A percentile compares a stretch with the other conserved stretches of the same genome.
These are phyloP conservation scores for Drosophila neonasuta DNA, from an alignment of 2,888 invertebrate genomes.

Conservation along the genomic window DNA sequence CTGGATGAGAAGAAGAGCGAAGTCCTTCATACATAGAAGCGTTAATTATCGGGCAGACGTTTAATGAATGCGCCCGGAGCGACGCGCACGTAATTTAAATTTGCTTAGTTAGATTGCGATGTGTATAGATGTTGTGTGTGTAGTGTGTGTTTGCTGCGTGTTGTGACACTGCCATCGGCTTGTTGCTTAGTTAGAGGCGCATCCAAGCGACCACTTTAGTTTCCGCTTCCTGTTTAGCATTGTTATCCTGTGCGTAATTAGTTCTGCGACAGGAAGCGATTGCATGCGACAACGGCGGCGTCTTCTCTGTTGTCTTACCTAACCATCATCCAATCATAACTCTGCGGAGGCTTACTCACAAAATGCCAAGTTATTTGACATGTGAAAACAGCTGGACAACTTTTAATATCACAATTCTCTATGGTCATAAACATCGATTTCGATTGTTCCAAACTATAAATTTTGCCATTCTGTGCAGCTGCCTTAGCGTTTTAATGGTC, in stretches of 20 bases:
- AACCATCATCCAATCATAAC: constrained; percentile 19
- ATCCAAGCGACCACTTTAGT: constrained; percentile 63
- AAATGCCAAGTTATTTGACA: constrained; percentile 63
- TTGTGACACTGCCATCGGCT: constrained; percentile 49
- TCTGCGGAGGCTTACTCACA: constrained; percentile 12
- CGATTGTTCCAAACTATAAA: constrained; percentile 23
- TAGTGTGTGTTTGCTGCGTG: constrained; percentile 26
- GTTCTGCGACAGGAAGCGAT: constrained; percentile 63
- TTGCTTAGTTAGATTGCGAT: constrained; percentile 69
- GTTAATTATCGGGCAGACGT: constrained; percentile 72
- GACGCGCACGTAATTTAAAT: constrained; percentile 68
- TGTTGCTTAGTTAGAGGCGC: constrained; percentile 58
- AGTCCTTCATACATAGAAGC: constrained; percentile 59
- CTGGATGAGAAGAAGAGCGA: constrained; percentile 24
- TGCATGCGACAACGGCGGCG: constrained; percentile 15
- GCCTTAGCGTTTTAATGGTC: constrained; percentile 42
- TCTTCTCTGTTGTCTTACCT: constrained; percentile 16
- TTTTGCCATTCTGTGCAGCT: constrained; percentile 43
- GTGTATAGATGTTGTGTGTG: constrained; percentile 38
- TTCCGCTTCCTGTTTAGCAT: constrained; percentile 71
- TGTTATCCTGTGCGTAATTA: constrained; percentile 70
- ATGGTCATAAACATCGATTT: constrained; percentile 62
- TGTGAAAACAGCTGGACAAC: constrained; percentile 48
- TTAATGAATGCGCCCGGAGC: constrained; percentile 74
- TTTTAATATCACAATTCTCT: constrained; percentile 57